Base-by-base conservation (phyloP, 2,888 invertebrate genomes). In the Protophormia terraenovae region DNA sequence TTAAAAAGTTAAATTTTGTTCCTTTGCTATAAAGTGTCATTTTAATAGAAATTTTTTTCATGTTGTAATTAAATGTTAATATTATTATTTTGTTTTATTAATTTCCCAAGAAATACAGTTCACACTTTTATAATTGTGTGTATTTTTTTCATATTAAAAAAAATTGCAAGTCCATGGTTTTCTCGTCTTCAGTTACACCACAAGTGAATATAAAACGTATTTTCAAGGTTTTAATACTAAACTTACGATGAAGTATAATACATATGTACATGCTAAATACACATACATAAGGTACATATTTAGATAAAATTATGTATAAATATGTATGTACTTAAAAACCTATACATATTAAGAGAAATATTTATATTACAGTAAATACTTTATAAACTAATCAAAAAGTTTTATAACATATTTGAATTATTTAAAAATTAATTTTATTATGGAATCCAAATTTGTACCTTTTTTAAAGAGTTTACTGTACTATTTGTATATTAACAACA, bases 121-220 rank as follows among this genome's bases (percentile, higher is more conserved):
- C 2, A 71, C 41, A 53, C 16, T 19, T 55, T 19, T 38, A 27
- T 38, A 64, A 35, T 64, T 66, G 14, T 35, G 8, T 41, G 29
- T 38, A 5, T n/a, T 64, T 45, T 45, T 47, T 24, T 19, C 3
- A 38, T 41, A 53, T 73, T n/a, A n/a, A n/a, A n/a, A n/a, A n/a
- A n/a, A n/a, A n/a, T 76, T 76, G 75, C 77, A 72, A 72, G 62
- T 38, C 55, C 75, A 64, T 82, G 73, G n/a, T 71, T 82, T 81
- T 60, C 73, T 78, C 82, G 75, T 82, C 73, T 85, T 82, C 58
- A 24, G 85, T 85, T 85, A 85, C 85, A 85, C 85, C 85, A 66
- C 85, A 85, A 82, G 73, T 73, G 85, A 85, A 85, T 78, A 64
- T 75, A 78, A 85, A 78, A 82, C 85, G 78, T 71, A 73, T 73